Evolutionary conservation across 2,797 vertebrate species (phyloP).

Genomic region (Alcedo quadribrachys): DNA sequence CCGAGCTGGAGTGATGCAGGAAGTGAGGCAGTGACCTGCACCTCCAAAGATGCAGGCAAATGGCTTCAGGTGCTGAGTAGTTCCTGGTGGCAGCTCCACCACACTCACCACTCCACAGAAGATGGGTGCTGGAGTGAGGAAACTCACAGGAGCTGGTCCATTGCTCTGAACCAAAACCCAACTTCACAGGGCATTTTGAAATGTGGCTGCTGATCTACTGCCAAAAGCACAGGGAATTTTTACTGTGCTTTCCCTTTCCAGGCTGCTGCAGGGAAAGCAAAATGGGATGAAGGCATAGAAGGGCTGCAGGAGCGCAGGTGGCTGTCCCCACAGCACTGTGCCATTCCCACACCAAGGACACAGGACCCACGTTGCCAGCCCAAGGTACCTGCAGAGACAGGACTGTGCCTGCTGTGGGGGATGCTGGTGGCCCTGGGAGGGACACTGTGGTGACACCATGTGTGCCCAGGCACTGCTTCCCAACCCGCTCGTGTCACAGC

Average conservation of each 20-base stretch:
- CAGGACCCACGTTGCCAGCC: background rate
- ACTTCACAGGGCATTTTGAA: background rate
- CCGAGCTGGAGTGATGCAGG: too few species aligned
- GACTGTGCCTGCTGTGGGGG: fast-evolving
- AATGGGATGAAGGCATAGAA: background rate
- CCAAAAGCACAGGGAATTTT: too few species aligned
- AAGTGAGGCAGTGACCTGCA: background rate
- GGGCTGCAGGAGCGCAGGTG: background rate
- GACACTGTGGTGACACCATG: background rate
- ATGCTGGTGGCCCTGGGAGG: background rate
- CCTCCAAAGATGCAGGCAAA: too few species aligned
- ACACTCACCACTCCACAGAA: background rate
- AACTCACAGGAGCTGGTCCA: fast-evolving
- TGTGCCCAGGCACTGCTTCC: fast-evolving
- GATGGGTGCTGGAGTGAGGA: background rate
- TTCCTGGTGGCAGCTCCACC: background rate
- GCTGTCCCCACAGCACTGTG: background rate
- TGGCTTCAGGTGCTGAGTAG: too few species aligned
- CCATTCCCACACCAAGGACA: background rate
- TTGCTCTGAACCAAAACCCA: background rate
- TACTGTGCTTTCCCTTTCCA: background rate
- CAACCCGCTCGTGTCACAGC: background rate
- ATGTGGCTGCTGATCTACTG: fast-evolving
- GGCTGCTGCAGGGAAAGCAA: background rate
- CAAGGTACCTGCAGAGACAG: background rate